phyloP scores from a whole-genome alignment of 2,888 invertebrate species.

The Bimastos eiseni region DNA sequence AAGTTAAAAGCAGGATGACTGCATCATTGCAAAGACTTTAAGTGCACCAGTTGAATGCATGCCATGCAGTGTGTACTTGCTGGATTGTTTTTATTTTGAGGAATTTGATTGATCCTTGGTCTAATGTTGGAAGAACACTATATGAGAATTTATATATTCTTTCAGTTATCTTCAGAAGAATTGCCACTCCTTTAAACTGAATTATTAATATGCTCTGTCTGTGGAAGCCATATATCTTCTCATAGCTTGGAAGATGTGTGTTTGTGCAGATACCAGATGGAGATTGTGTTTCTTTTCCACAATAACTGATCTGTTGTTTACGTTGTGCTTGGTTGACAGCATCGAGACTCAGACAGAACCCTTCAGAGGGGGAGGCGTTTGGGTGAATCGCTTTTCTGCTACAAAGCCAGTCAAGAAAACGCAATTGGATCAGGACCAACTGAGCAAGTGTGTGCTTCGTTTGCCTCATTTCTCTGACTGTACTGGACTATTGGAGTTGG shows the following conservation, averaged over 20 bases:
- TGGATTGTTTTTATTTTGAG: background rate
- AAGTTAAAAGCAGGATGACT: background rate
- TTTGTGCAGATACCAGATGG: background rate
- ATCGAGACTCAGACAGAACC: conserved; percentile 14
- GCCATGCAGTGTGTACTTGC: background rate
- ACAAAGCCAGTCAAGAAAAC: background rate
- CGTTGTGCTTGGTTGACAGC: background rate
- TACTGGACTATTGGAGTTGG: background rate
- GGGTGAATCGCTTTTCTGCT: background rate
- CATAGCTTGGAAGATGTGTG: background rate
- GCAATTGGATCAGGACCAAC: background rate
- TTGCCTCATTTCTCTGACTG: background rate
- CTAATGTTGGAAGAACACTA: background rate
- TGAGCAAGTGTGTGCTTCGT: background rate
- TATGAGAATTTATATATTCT: background rate
- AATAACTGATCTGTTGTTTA: background rate
- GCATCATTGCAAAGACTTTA: background rate
- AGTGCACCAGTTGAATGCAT: background rate
- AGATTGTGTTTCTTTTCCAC: background rate
- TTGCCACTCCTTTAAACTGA: background rate
- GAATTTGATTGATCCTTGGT: background rate
- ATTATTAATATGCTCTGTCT: background rate
- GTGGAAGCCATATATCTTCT: background rate
- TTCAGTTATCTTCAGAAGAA: background rate
- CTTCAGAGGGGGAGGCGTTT: background rate